These are phyloP conservation scores for Bombus ignitus DNA, from an alignment of 1,140 invertebrate genomes.

Conservation along the genomic window DNA sequence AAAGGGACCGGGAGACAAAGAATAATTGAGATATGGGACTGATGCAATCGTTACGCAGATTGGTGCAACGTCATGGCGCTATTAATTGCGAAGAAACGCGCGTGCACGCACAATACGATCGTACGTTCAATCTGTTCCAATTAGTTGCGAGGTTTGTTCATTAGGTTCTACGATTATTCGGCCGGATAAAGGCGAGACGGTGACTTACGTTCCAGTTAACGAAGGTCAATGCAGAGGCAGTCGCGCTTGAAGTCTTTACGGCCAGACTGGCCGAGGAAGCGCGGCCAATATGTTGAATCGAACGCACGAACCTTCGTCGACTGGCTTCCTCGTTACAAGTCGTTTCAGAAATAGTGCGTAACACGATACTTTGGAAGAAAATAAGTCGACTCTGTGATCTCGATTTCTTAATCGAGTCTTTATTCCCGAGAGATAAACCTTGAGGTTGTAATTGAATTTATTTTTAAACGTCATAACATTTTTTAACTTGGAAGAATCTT, in stretches of 20 bases:
- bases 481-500: not conserved
- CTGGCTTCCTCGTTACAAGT: not conserved
- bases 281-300: constrained; percentile 2
- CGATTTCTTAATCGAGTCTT: not conserved
- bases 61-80: constrained; percentile 26
- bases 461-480: not conserved
- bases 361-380: too few relatives aligned
- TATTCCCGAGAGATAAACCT: not conserved
- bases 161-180: constrained; percentile 47
- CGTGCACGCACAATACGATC: constrained; percentile 14
- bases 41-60: constrained; percentile 60
- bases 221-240: constrained; percentile 35
- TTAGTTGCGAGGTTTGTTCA: constrained; percentile 49
- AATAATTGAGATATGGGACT: constrained; percentile 26
- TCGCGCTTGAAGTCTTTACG: constrained; percentile 7
- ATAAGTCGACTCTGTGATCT: not conserved
- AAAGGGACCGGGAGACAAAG: not conserved
- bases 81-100: constrained; percentile 43
- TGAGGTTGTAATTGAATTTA: not conserved
- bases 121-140: constrained; percentile 51
- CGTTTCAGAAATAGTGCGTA: not conserved
- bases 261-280: not conserved
- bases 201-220: constrained; percentile 35
- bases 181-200: constrained; percentile 43
- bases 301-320: not conserved